Evolutionary conservation across 2,113 vertebrate species (phyloP).

Genomic region (Chascanopsetta lugubris): DNA sequence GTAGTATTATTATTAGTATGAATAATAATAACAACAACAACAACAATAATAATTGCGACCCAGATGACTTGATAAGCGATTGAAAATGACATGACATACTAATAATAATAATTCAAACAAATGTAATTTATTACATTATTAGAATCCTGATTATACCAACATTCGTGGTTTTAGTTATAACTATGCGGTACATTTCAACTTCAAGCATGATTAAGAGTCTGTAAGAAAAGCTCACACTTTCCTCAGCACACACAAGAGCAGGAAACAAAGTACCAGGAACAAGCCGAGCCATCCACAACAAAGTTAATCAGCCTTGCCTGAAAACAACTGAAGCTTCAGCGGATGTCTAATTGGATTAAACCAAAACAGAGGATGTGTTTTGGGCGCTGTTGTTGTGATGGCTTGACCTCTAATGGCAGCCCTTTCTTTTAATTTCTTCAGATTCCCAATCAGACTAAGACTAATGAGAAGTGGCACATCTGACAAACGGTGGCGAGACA

Average conservation of each 20-base stretch:
- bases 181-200: constrained; percentile 6
- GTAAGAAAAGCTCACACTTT: constrained; percentile 42
- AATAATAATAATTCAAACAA: neutral
- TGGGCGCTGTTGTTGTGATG: constrained; percentile 70
- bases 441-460: constrained; percentile 69
- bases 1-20: too few species aligned
- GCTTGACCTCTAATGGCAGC: constrained; percentile 73
- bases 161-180: constrained; percentile 11
- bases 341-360: constrained; percentile 81
- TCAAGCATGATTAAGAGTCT: constrained; percentile 22
- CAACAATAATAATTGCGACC: too few species aligned
- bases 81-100: too few species aligned
- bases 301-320: constrained; percentile 76
- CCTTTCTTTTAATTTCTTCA: constrained; percentile 66
- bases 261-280: constrained; percentile 50
- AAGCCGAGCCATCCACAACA: constrained; percentile 68
- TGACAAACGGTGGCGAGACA: constrained; percentile 57
- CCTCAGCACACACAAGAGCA: constrained; percentile 51
- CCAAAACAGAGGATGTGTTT: constrained; percentile 73
- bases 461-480: constrained; percentile 73
- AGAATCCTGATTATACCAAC: constrained; percentile 16
- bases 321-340: constrained; percentile 75
- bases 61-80: too few species aligned
- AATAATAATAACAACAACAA: too few species aligned
- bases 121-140: too few species aligned